A percentile compares a stretch with the other conserved stretches of the same genome.
phyloP scores from a whole-genome alignment of 1,140 invertebrate species.

The Colletes latitarsis region DNA sequence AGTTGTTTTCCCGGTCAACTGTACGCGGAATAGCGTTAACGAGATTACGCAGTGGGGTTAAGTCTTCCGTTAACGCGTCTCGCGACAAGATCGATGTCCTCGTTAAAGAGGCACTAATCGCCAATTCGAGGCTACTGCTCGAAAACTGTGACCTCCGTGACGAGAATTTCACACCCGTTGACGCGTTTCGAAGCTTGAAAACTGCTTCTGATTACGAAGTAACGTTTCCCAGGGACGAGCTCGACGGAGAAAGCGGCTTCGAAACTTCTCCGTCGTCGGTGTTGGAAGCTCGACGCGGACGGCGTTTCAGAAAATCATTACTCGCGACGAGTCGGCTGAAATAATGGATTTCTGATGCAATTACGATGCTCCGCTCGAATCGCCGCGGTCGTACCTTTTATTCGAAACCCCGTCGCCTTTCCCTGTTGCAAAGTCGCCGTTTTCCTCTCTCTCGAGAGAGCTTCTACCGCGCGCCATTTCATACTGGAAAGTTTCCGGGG shows the following conservation, averaged over 20 bases:
- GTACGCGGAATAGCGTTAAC: too few species aligned
- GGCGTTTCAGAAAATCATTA: background rate
- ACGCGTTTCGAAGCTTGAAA: background rate
- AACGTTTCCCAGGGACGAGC: too few species aligned
- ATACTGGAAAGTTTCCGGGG: background rate
- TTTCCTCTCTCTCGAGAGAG: background rate
- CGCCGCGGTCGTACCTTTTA: background rate
- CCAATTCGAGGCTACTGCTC: too few species aligned
- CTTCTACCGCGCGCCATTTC: background rate
- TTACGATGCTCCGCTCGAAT: background rate
- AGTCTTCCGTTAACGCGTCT: too few species aligned
- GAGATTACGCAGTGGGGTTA: too few species aligned
- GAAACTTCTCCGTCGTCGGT: background rate
- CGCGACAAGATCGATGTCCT: too few species aligned
- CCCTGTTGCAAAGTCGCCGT: background rate
- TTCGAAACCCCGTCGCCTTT: background rate
- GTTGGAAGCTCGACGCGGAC: too few species aligned
- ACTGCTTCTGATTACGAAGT: background rate
- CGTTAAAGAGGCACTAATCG: too few species aligned
- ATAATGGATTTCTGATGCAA: constrained; percentile 42
- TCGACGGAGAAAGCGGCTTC: background rate
- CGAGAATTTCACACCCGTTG: too few species aligned
- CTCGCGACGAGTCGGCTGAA: background rate
- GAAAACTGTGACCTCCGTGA: too few species aligned
- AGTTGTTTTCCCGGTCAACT: too few species aligned